A percentile compares a stretch with the other conserved stretches of the same genome.
These are phyloP conservation scores for Chondrilla cf. caribensis DNA, from an alignment of 37 sponge, comb jelly and placozoan genomes.

Conservation along the genomic window DNA sequence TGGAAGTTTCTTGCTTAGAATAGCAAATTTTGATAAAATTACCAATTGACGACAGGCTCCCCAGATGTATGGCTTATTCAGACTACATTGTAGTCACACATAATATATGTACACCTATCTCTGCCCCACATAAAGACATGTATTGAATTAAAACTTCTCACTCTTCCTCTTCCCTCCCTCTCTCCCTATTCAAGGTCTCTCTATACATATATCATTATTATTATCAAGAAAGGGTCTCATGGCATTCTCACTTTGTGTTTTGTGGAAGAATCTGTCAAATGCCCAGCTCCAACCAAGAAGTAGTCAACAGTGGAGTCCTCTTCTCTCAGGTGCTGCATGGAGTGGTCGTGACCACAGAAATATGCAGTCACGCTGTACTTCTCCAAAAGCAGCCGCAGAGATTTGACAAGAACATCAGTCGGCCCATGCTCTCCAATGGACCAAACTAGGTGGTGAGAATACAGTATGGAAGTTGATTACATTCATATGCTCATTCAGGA, in stretches of 20 bases:
- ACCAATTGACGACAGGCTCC: too few relatives aligned
- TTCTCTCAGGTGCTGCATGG: constrained; percentile 78
- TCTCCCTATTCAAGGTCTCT: too few relatives aligned
- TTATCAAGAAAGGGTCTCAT: too few relatives aligned
- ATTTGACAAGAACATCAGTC: constrained; percentile 52
- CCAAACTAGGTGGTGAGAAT: constrained; percentile 77
- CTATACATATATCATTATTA: too few relatives aligned
- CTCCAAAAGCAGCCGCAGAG: constrained; percentile 55
- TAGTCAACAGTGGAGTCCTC: constrained; percentile 56
- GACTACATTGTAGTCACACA: too few relatives aligned
- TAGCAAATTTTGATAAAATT: too few relatives aligned
- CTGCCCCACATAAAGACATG: too few relatives aligned
- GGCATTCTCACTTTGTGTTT: constrained; percentile 74
- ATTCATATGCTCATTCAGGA: not conserved
- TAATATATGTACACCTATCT: too few relatives aligned
- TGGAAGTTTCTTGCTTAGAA: too few relatives aligned
- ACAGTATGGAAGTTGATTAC: not conserved
- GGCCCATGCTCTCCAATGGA: constrained; percentile 85
- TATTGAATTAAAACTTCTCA: too few relatives aligned
- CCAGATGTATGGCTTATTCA: too few relatives aligned
- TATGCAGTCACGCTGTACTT: constrained; percentile 74
- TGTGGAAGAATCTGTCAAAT: constrained; percentile 53
- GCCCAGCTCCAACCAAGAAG: constrained; percentile 85
- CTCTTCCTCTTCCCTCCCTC: too few relatives aligned
- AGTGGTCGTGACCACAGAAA: constrained; percentile 85